Base-by-base conservation (phyloP, 2,888 invertebrate species). In the Sepiola atlantica region DNA sequence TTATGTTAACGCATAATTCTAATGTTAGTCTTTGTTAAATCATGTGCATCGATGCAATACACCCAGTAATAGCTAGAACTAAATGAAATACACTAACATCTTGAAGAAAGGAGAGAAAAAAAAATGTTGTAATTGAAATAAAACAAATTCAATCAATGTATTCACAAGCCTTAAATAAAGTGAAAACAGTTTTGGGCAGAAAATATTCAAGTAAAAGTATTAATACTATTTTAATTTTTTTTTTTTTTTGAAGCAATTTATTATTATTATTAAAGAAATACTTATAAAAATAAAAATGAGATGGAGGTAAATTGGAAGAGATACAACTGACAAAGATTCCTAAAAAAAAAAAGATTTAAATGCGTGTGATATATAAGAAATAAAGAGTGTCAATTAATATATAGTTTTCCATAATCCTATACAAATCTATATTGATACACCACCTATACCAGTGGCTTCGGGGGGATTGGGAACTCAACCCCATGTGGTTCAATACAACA, bases 21-120 rank as follows among this genome's bases (percentile, higher is more conserved):
- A 77, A n/a, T 77, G 77, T 77, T 77, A n/a, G 77, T 77, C 77
- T n/a, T 77, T n/a, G 77, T 77, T n/a, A 77, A 77, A n/a, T n/a
- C 18, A 16, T 32, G n/a, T 77, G 77, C 77, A 32, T 77, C 14
- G n/a, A 77, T n/a, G 77, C 77, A 77, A 77, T n/a, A 16, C 77
- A 77, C 32, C n/a, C 2, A 21, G 16, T 21, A n/a, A 32, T n/a
- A 77, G 16, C 12, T n/a, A n/a, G 28, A 77, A n/a, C 10, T 16
- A 77, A n/a, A 32, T 8, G 10, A 77, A 77, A 77, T 77, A 32
- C n/a, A 77, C n/a, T n/a, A 77, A 77, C n/a, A 77, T n/a, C 28
- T 77, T 4, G 8, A n/a, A n/a, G 45, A n/a, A n/a, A 4, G 14
- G 3, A n/a, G 12, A 28, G 28, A n/a, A 8, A 14, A 10, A n/a